Base-by-base conservation (phyloP, 2,113 vertebrate species). In the Grantiella picta region DNA sequence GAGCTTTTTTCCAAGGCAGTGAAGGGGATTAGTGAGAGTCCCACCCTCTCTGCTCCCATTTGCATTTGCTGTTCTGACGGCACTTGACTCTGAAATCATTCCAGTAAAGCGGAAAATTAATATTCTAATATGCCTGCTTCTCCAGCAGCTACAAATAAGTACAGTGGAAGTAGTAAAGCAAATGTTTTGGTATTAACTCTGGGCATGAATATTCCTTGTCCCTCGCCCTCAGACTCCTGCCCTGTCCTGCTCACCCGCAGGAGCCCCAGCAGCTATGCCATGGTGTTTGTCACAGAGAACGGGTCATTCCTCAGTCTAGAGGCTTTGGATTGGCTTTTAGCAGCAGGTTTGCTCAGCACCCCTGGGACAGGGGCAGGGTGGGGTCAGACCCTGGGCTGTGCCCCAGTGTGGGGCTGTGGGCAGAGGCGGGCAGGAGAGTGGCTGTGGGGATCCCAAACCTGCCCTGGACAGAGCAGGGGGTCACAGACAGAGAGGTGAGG, bases 91-190 rank as follows among this genome's bases (percentile, higher is more conserved):
- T 83, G 91, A 98, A 98, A 97, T 98, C 97, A 97, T 98, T 98
- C 97, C 98, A 98, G 97, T 98, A 98, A 98, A 98, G 98, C 96
- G 95, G 98, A 98, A 98, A 98, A 98, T 98, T 98, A 98, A 98
- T 98, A 98, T 98, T 98, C 97, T 98, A 98, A 98, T 98, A 97
- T 52, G 95, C 94, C 96, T 97, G 96, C 95, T 96, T 96, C 97
- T 95, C 93, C 97, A 97, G 97, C 90, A 97, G 97, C 92, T 45
- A 91, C 96, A 96, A 98, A 94, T 92, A 95, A 98, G 94, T 70
- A 96, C 97, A 97, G 95, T 97, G 96, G 96, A 97, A 97, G 89
- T 82, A 82, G 94, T 18, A 89, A 95, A 96, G 94, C 93, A 97
- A 97, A 96, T 90, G 90, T 78, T 96, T 96, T 56, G 49, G 80